Evolutionary conservation across 2,113 vertebrate species (phyloP).

Genomic region (Agelaius tricolor): DNA sequence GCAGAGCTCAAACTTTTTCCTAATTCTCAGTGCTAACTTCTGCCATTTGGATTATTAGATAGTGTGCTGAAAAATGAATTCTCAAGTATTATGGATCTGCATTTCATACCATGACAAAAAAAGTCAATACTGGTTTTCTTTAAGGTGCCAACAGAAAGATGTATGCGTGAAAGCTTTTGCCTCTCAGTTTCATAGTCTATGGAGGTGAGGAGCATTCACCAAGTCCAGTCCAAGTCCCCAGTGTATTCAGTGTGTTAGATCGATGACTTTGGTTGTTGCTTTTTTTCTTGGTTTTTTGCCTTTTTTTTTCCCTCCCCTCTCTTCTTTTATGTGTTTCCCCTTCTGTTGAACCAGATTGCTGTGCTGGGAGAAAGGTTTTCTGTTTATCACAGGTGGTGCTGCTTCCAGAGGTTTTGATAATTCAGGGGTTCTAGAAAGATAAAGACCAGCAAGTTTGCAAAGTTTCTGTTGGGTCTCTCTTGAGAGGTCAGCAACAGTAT

Average conservation of each 20-base stretch:
- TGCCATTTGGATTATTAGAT: constrained; percentile 11
- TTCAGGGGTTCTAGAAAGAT: not conserved
- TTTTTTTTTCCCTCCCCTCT: too few relatives aligned
- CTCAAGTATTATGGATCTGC: not conserved
- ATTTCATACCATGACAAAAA: not conserved
- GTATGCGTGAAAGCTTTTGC: not conserved
- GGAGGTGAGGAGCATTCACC: not conserved
- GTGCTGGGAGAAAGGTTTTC: not conserved
- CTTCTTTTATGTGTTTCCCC: not conserved
- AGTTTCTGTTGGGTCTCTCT: not conserved
- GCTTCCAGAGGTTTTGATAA: not conserved
- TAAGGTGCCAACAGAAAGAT: not conserved
- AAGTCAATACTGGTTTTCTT: not conserved
- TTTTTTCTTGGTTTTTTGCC: too few relatives aligned
- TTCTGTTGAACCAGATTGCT: not conserved
- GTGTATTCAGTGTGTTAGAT: not conserved
- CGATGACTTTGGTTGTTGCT: not conserved
- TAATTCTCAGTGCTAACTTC: not conserved
- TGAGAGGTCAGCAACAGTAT: not conserved
- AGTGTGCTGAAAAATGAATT: not conserved
- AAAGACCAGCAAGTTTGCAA: not conserved
- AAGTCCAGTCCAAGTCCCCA: not conserved
- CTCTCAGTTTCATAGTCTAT: not conserved
- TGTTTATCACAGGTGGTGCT: not conserved
- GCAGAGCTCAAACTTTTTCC: not conserved